These are phyloP conservation scores for Rutpela maculata DNA, from an alignment of 2,888 invertebrate species.

Conservation along the genomic window DNA sequence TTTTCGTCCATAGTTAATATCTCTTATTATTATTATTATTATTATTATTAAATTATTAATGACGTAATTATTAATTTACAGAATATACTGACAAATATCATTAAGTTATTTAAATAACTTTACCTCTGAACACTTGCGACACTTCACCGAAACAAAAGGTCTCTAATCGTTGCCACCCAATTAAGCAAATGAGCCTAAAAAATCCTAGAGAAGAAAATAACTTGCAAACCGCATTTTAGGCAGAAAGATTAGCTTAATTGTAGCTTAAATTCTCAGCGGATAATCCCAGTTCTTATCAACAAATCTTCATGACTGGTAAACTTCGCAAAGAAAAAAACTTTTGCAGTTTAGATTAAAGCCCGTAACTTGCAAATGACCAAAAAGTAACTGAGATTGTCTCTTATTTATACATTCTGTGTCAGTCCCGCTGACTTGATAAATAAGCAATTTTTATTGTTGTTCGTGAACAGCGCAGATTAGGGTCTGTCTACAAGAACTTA, in stretches of 20 bases:
- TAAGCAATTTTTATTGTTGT: slow-evolving; percentile 4
- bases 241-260: slow-evolving; percentile 67
- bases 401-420: slow-evolving; percentile 51
- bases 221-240: slow-evolving; percentile 56
- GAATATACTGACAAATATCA: too few species aligned
- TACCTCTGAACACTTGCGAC: neutral
- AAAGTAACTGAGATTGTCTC: slow-evolving; percentile 52
- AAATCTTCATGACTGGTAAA: slow-evolving; percentile 61
- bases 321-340: slow-evolving; percentile 52
- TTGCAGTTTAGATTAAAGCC: slow-evolving; percentile 57
- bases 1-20: too few species aligned
- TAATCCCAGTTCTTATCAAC: slow-evolving; percentile 63
- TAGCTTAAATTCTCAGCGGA: slow-evolving; percentile 66
- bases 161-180: slow-evolving; percentile 38
- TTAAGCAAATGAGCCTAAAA: slow-evolving; percentile 46
- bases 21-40: too few species aligned
- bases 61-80: too few species aligned
- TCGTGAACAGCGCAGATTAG: neutral
- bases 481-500: neutral
- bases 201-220: slow-evolving; percentile 38
- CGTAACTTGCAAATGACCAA: slow-evolving; percentile 59
- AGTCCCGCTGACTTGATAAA: slow-evolving; percentile 29
- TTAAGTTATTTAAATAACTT: neutral
- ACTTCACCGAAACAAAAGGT: slow-evolving; percentile 16
- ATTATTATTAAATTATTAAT: too few species aligned